Base-by-base conservation (phyloP, 2,113 vertebrate genomes). In the Istiophorus platypterus region DNA sequence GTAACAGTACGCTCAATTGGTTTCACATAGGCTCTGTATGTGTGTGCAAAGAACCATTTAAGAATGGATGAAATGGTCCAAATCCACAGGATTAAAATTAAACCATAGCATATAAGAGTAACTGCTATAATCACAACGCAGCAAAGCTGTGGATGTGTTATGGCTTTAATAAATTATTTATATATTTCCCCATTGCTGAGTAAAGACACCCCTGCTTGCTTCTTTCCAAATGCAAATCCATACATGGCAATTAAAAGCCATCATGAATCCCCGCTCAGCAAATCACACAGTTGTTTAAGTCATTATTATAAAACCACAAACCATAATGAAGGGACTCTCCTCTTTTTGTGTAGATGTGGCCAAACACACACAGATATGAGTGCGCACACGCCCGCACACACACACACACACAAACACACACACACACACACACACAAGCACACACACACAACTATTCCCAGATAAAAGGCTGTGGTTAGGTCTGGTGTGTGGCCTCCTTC, bases 401-500 rank as follows among this genome's bases (percentile, higher is more conserved):
- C 24, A 29, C 58, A 77, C 54, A 56, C 26, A 64, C 67, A 72
- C n/a, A 61, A 80, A 70, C 27, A 31, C 62, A 71, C 56, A 47
- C 22, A 76, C 69, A 64, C 51, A 61, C 69, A 66, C 61, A 73
- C 47, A 37, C 78, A 49, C 74, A 64, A 54, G 42, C 65, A 49
- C 67, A 75, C 81, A 80, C 76, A 71, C 47, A 62, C 0, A 78
- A 39, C 61, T 78, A 67, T 59, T 82, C 80, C 56, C 90, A 92
- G 78, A 92, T 92, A 90, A 89, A 92, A 81, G 75, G 74, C 78
- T 83, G 81, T 45, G 89, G 86, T 88, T 72, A 64, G 85, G 80
- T 81, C 76, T 86, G 76, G 39, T 89, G 86, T 81, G 89, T 85
- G 84, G 89, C 85, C 89, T 91, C 85, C 87, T 87, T 85, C 85